Evolutionary conservation across 2,797 vertebrate species (phyloP).

Genomic region (Nyctalus aviator): DNA sequence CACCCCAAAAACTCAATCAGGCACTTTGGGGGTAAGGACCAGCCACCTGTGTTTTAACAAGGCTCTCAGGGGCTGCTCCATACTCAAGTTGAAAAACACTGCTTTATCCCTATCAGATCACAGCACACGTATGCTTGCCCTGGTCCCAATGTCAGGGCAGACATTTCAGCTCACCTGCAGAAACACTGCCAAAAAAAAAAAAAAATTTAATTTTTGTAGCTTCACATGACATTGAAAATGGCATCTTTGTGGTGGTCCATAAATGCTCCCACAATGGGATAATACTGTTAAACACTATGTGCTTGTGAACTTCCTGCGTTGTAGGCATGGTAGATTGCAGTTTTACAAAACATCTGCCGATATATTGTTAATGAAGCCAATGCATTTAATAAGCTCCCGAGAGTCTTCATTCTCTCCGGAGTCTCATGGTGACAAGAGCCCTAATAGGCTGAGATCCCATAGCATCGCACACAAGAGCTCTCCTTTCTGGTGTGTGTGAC

Average conservation of each 20-base stretch:
- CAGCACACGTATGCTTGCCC: background rate
- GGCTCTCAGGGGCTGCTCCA: background rate
- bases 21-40: background rate
- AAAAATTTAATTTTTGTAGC: background rate
- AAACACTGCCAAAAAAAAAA: background rate
- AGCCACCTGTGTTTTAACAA: background rate
- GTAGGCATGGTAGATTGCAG: background rate
- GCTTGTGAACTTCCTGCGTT: background rate
- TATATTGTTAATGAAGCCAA: background rate
- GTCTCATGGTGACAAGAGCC: background rate
- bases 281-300: background rate
- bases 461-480: background rate
- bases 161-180: background rate
- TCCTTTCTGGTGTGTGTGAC: background rate
- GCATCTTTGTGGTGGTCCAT: background rate
- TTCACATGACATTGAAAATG: background rate
- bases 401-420: background rate
- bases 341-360: background rate
- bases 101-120: background rate
- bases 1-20: too few relatives aligned
- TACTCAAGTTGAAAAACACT: background rate
- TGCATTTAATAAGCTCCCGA: slow-evolving; percentile 13
- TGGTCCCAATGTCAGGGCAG: background rate
- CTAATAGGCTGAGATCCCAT: background rate
- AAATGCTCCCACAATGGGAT: background rate